A percentile compares a stretch with the other conserved stretches of the same genome.
Evolutionary conservation across 1,140 invertebrate species (phyloP).

Genomic region (Dolichoris vasculosae): DNA sequence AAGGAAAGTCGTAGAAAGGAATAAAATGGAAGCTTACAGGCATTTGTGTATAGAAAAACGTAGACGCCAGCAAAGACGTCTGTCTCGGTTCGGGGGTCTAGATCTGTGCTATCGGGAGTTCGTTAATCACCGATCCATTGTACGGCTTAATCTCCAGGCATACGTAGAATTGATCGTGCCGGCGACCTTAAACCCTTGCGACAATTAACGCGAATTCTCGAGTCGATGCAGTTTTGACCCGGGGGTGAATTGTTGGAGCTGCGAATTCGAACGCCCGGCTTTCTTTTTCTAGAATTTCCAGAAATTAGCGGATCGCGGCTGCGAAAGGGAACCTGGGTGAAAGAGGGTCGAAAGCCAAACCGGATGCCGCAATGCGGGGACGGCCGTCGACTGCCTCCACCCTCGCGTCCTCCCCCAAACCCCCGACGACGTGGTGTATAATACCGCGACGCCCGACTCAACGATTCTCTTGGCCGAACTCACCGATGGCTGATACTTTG

Average conservation of each 20-base stretch:
- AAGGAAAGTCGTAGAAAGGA: no score
- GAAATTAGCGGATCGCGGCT: not conserved
- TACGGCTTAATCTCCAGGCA: conserved; percentile 6
- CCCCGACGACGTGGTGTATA: no score
- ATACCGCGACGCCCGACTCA: no score
- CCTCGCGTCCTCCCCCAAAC: not conserved
- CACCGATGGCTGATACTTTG: no score
- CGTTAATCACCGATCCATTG: conserved; percentile 58
- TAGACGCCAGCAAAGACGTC: no score
- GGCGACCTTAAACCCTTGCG: no score
- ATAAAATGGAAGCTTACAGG: no score
- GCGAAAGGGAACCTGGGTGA: not conserved
- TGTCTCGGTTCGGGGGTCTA: no score
- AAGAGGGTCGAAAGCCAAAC: not conserved
- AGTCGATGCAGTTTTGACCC: conserved; percentile 52
- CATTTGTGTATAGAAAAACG: no score
- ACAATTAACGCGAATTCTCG: conserved; percentile 65
- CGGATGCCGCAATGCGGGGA: conserved; percentile 38
- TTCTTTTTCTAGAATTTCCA: not conserved
- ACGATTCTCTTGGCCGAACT: no score
- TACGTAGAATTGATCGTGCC: not conserved
- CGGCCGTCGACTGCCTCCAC: not conserved
- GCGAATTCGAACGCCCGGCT: not conserved
- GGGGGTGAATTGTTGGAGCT: conserved; percentile 58
- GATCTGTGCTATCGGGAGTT: no score